phyloP scores from a whole-genome alignment of 1,140 invertebrate genomes.

The Heterodera schachtii region DNA sequence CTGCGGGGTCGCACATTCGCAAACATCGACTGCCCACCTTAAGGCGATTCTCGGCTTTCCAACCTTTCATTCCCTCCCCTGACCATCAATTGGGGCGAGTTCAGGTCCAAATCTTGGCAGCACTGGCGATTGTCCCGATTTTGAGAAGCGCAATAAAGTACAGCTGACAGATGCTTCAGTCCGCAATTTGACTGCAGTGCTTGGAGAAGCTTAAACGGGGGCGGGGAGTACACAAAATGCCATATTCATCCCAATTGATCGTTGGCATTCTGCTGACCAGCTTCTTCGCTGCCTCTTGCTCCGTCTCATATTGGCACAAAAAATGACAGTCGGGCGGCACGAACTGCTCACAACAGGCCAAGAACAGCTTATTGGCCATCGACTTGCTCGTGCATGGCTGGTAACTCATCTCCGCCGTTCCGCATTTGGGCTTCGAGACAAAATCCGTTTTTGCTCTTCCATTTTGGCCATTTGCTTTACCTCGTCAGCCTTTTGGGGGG shows the following conservation, averaged over 20 bases:
- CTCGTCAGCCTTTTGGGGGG: slow-evolving; percentile 1
- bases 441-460: not conserved
- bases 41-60: not conserved
- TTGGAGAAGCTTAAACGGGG: slow-evolving; percentile 42
- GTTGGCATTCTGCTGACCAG: slow-evolving; percentile 35
- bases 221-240: not conserved
- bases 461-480: not conserved
- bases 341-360: slow-evolving; percentile 36
- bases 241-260: not conserved
- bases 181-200: slow-evolving; percentile 49
- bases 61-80: not conserved
- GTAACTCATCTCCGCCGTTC: slow-evolving; percentile 32
- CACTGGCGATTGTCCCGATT: slow-evolving; percentile 56
- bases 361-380: slow-evolving; percentile 42
- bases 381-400: slow-evolving; percentile 48
- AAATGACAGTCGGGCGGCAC: slow-evolving; percentile 48
- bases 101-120: slow-evolving; percentile 52
- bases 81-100: slow-evolving; percentile 21
- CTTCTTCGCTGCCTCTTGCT: slow-evolving; percentile 52
- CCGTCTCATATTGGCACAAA: slow-evolving; percentile 55
- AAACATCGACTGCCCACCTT: slow-evolving; percentile 35
- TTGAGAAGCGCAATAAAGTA: slow-evolving; percentile 56
- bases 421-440: slow-evolving; percentile 31
- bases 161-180: slow-evolving; percentile 49
- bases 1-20: slow-evolving; percentile 55